Base-by-base conservation (phyloP, 2,888 invertebrate genomes). In the Drosophila vallismaia region DNA sequence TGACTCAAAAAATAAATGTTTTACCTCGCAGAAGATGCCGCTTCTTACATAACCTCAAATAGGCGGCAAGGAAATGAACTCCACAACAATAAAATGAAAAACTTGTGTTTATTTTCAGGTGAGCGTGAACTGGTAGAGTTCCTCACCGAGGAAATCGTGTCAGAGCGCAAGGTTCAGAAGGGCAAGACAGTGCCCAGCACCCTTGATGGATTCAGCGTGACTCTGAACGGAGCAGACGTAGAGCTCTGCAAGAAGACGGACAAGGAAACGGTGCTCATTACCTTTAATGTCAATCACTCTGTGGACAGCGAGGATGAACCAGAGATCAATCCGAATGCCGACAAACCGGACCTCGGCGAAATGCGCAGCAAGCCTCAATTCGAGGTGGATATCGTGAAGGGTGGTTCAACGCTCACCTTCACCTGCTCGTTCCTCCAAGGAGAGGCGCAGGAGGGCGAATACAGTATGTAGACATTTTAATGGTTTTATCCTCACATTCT, bases 281-380 rank as follows among this genome's bases (percentile, higher is more conserved):
- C 94, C 59, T 96, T 98, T 91, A 98, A 98, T 90, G 96, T 99
- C 0, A 99, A 99, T 91, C 97, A 98, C 92, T 96, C 98, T 0
- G 98, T 99, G 0, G 97, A 98, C 89, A 93, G 96, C 0, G 97
- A 97, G 54, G 89, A 93, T 4, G 95, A 95, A 50, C 93, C 95
- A 1, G 95, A 95, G 63, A 75, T 94, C 2, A 94, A 95, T 76
- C 92, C 93, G 1, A 92, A 92, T 68, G 84, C 88, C 1, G 95
- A 96, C 58, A 95, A 96, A 91, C 93, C 95, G 46, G 95, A 96
- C 77, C 92, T 95, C 74, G 94, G 95, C 0, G 97, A 97, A 91
- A 95, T 98, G 94, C 95, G 96, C 72, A 98, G 98, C 50, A 96
- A 96, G 90, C 99, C 99, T 0, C 95, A 95, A 81, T 99, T 99